Base-by-base conservation (phyloP, 2,888 invertebrate genomes). In the Cerastis rubricosa region DNA sequence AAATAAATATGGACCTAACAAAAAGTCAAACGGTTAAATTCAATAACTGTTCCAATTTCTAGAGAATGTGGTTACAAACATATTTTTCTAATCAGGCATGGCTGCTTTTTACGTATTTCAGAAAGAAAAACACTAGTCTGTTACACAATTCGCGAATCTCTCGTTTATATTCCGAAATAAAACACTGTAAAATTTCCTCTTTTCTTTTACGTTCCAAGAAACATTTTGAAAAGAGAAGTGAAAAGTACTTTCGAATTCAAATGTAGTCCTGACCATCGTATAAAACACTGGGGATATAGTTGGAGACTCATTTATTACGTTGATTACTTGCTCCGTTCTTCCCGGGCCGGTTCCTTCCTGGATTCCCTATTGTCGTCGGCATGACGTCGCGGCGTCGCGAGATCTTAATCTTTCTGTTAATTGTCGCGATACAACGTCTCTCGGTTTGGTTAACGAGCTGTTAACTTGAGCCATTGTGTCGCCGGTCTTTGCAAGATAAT, bases 401-500 rank as follows among this genome's bases (percentile, higher is more conserved):
- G 92, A 93, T 94, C 91, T 92, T 92, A 93, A 94, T 95, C 94
- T 92, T 87, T 85, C 87, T 89, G 90, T 91, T 94, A 94, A 95
- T 94, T 93, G 94, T 94, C 90, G 90, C 90, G 90, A 91, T 91
- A 92, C 92, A 90, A 89, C 89, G 89, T 89, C 89, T 88, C 90
- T 80, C 88, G 89, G 90, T 91, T 90, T 90, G 91, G 89, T 92
- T 93, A 94, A 95, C 94, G 94, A 94, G 91, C 94, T 93, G 94
- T 93, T 94, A 93, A 94, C 90, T 94, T 92, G 90, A 91, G 90
- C 91, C 90, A 93, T 94, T 94, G 93, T 93, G 87, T 87, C 89
- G 87, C 81, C 82, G 65, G 85, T 79, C 68, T 81, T 74, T 81
- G 74, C 79, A 74, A 83, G 84, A 88, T 86, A 84, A 87, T 87